Evolutionary conservation across 2,888 invertebrate species (phyloP).

Genomic region (Carpatolechia fugitivella): DNA sequence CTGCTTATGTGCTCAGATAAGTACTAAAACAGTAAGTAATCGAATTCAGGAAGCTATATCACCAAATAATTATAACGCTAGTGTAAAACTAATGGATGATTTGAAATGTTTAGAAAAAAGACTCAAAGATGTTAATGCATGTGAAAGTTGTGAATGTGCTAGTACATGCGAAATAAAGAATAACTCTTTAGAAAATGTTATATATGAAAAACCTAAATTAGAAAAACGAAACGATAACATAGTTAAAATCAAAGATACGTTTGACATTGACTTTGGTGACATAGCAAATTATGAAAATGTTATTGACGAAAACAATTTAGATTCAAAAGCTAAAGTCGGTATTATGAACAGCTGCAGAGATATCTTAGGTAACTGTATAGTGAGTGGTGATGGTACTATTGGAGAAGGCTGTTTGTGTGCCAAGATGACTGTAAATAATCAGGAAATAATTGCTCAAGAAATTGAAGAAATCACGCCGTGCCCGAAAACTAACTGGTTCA

Average conservation of each 20-base stretch:
- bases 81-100: conserved; percentile 5
- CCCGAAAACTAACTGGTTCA: conserved; percentile 32
- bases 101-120: conserved; percentile 1
- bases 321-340: conserved; percentile 13
- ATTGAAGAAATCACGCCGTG: conserved; percentile 66
- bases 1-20: conserved; percentile 52
- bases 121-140: conserved; percentile 21
- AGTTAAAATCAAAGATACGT: conserved; percentile 56
- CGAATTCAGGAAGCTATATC: conserved; percentile 28
- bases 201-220: conserved; percentile 35
- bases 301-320: conserved; percentile 2
- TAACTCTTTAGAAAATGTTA: conserved; percentile 15
- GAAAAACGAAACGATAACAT: conserved; percentile 51
- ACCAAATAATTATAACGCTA: conserved; percentile 1
- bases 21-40: conserved; percentile 20
- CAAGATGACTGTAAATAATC: conserved; percentile 59
- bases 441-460: conserved; percentile 54
- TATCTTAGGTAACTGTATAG: conserved; percentile 64
- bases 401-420: conserved; percentile 66
- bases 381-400: conserved; percentile 57
- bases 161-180: conserved; percentile 21
- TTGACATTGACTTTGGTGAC: conserved; percentile 36
- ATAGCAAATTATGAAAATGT: neutral
- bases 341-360: conserved; percentile 59
- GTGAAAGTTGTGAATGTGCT: conserved; percentile 47